phyloP scores from a whole-genome alignment of 2,888 invertebrate species.

The Philonicus albiceps region DNA sequence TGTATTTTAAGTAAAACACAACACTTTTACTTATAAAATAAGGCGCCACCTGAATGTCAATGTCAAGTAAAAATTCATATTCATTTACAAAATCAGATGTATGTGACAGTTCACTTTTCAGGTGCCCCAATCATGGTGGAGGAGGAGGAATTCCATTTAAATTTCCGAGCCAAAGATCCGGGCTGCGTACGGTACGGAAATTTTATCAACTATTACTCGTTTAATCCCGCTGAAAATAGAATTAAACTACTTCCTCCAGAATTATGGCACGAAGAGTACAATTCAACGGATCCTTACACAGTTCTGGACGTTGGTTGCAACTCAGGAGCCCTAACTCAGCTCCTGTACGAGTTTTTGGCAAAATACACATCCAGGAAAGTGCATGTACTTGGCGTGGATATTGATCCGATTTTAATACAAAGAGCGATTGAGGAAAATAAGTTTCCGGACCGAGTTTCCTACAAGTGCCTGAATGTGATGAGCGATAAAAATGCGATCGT shows the following conservation, averaged over 20 bases:
- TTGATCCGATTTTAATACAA: conserved; percentile 75
- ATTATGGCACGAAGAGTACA: conserved; percentile 52
- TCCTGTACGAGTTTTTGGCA: conserved; percentile 66
- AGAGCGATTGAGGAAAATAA: conserved; percentile 69
- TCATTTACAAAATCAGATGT: not conserved
- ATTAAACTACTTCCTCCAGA: conserved; percentile 68
- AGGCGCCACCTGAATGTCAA: not conserved
- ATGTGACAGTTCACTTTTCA: not conserved
- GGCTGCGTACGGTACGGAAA: conserved; percentile 83
- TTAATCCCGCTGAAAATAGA: conserved; percentile 76
- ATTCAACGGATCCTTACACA: conserved; percentile 59
- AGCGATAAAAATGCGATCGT: conserved; percentile 60
- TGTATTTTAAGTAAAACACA: not conserved
- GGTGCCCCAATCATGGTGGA: not conserved
- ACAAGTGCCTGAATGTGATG: conserved; percentile 71
- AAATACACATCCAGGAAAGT: conserved; percentile 49
- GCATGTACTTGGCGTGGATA: conserved; percentile 72
- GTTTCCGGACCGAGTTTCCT: conserved; percentile 64
- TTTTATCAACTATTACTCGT: conserved; percentile 87
- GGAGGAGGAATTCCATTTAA: conserved; percentile 48
- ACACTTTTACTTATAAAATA: not conserved
- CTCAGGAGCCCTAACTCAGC: conserved; percentile 76
- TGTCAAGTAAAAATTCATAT: not conserved
- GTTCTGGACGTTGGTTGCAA: conserved; percentile 73
- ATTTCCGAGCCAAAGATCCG: conserved; percentile 67